A percentile compares a stretch with the other conserved stretches of the same genome.
These are phyloP conservation scores for Loris lydekkerianus DNA, from an alignment of 2,797 vertebrate species.

Conservation along the genomic window DNA sequence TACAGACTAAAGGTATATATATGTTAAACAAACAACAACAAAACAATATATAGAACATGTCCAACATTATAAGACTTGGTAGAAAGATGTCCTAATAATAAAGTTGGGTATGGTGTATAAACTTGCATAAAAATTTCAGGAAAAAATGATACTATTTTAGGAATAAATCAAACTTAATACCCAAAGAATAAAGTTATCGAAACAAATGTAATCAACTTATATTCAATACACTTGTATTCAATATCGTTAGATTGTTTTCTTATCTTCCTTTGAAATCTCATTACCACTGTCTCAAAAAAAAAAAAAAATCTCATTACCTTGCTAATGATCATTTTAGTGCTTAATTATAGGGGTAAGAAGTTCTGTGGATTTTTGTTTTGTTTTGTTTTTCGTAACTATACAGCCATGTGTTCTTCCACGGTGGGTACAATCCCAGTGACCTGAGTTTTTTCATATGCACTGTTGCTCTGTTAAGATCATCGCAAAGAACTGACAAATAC, in stretches of 20 bases:
- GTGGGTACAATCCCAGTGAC: neutral
- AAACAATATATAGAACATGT: neutral
- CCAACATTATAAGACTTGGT: neutral
- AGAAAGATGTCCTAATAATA: neutral
- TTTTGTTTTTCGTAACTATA: neutral
- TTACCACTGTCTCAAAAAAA: no score
- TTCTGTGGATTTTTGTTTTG: neutral
- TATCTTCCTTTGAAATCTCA: neutral
- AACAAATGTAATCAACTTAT: neutral
- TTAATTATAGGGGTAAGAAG: neutral
- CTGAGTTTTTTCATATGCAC: neutral
- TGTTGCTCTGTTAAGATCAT: neutral
- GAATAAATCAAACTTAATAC: neutral
- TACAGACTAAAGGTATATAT: slow-evolving; percentile 26
- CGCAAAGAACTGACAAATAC: neutral
- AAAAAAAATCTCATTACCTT: neutral
- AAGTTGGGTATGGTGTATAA: neutral
- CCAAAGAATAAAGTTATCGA: neutral
- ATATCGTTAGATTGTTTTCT: neutral
- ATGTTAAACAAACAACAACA: neutral
- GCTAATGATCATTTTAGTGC: neutral
- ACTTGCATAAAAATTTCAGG: neutral
- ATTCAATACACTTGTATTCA: neutral
- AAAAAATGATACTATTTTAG: neutral
- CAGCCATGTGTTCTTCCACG: neutral